phyloP scores from a whole-genome alignment of 2,888 invertebrate species.

The Odontomyia ornata region DNA sequence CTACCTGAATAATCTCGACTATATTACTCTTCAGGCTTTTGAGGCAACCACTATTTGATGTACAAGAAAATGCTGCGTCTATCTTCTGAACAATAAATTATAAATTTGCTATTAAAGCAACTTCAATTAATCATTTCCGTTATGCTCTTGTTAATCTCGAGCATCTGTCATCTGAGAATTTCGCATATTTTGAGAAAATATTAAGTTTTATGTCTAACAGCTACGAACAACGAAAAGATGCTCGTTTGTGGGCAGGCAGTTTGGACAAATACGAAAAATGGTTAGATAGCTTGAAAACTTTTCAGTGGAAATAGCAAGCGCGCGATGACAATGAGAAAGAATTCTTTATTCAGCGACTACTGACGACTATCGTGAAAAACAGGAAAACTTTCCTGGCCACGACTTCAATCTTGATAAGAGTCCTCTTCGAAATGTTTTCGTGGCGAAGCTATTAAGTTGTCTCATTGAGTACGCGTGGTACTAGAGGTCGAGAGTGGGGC shows the following conservation, averaged over 20 bases:
- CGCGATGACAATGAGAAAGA: not conserved
- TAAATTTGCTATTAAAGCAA: conserved; percentile 8
- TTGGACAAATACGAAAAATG: not conserved
- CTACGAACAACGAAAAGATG: not conserved
- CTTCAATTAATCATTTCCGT: conserved; percentile 28
- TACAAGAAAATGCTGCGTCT: not conserved
- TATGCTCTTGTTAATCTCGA: conserved; percentile 10
- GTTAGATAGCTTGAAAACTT: not conserved
- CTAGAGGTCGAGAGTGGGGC: not conserved
- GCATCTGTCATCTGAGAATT: conserved; percentile 33
- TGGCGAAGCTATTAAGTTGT: conserved; percentile 8
- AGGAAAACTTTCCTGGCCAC: not conserved
- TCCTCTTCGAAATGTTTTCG: not conserved
- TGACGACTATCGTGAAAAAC: conserved; percentile 11
- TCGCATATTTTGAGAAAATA: conserved; percentile 1
- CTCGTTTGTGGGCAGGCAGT: not conserved
- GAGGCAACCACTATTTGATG: not conserved
- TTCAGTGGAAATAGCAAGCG: not conserved
- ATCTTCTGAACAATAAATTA: conserved; percentile 26
- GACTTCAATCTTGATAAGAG: conserved; percentile 26
- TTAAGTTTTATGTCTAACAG: not conserved
- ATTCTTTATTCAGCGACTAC: not conserved
- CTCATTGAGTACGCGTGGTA: not conserved
- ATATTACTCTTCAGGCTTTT: conserved; percentile 14
- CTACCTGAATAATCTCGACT: no score